Base-by-base conservation (phyloP, 2,888 invertebrate species). In the Drosophila borborema region DNA sequence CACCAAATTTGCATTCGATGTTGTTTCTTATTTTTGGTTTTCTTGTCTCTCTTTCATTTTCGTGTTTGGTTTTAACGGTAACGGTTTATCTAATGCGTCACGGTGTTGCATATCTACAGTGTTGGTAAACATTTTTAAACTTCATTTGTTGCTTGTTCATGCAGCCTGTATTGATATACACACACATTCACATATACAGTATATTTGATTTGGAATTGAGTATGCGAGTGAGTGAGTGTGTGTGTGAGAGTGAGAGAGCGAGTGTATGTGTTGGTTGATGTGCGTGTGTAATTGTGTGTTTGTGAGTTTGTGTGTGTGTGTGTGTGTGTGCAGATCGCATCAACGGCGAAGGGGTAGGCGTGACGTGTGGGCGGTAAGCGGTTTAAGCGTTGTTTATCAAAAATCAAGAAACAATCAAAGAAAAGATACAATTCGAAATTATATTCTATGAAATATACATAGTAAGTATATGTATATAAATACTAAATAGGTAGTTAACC, bases 111-210 rank as follows among this genome's bases (percentile, higher is more conserved):
- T 80, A 66, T 58, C 63, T 78, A 82, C 70, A 64, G 80, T 73
- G 75, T 79, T 80, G 55, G 64, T 65, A 64, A 74, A 74, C 62
- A 51, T 64, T 31, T 56, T 81, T 72, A 82, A 76, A 75, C 79
- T 69, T 91, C 89, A 76, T 78, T 87, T 67, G 86, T 86, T 81
- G 86, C 74, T 77, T 86, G 84, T 74, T 91, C 91, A 91, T 91
- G 92, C 91, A 91, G 85, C 89, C 91, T 91, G 73, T 69, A 61
- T 65, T 69, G 31, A 40, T 23, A 45, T 31, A 46, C 60, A 20
- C 51, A 55, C 46, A 20, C 51, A 55, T 55, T 28, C 38, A 54
- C 34, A 51, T 18, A 49, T 18, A 45, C 9, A 49, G 28, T 64
- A 55, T 61, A 51, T 59, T 48, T 66, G 49, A 55, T 54, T 58